These are phyloP conservation scores for Cricetomys ansorgei DNA, from an alignment of 2,113 vertebrate species.

Conservation along the genomic window DNA sequence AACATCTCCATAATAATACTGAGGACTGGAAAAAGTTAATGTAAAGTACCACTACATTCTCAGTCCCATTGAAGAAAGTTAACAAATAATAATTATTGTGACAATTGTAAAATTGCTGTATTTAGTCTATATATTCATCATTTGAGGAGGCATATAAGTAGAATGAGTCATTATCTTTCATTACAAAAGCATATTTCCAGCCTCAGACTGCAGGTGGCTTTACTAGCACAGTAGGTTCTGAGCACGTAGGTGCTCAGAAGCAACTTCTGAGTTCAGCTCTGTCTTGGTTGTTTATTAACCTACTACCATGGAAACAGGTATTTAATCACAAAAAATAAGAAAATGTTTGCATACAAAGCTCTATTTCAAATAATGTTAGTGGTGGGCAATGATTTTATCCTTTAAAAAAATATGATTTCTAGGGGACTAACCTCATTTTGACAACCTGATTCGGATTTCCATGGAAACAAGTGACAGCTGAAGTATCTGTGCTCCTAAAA, in stretches of 20 bases:
- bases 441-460: constrained; percentile 68
- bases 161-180: background rate
- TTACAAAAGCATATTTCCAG: background rate
- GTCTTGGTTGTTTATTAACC: constrained; percentile 64
- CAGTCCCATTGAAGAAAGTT: background rate
- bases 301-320: constrained; percentile 68
- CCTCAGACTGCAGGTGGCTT: background rate
- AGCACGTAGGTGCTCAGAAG: constrained; percentile 26
- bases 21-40: background rate
- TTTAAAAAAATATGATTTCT: constrained; percentile 49
- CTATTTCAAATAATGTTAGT: constrained; percentile 51
- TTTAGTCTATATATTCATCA: constrained; percentile 6
- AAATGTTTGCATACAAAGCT: constrained; percentile 50
- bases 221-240: background rate
- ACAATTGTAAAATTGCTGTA: background rate
- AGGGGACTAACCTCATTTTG: constrained; percentile 60
- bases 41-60: background rate
- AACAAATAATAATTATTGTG: background rate
- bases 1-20: background rate
- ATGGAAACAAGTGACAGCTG: constrained; percentile 68
- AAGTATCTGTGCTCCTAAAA: constrained; percentile 52
- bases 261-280: constrained; percentile 25
- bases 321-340: constrained; percentile 66
- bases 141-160: background rate
- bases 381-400: constrained; percentile 1